Percentiles rank a stretch among this genome's conserved stretches.
These are phyloP conservation scores for Agrotis clavis DNA, from an alignment of 2,888 invertebrate species.

Conservation along the genomic window DNA sequence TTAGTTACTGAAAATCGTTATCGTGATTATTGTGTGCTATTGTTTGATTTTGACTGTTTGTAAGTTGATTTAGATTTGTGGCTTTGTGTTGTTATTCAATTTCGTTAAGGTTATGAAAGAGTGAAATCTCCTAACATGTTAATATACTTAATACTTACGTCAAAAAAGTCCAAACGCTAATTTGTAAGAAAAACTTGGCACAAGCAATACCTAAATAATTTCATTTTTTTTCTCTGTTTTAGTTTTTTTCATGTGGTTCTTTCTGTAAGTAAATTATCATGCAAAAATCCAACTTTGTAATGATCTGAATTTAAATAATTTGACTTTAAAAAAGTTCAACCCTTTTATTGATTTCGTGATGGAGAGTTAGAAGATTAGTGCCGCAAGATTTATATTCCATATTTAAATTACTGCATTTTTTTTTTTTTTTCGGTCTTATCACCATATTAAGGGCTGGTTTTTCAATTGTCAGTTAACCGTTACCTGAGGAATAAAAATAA, in stretches of 20 bases:
- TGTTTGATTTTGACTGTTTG: constrained; percentile 52
- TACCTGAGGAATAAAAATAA: too few relatives aligned
- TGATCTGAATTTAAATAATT: constrained; percentile 10
- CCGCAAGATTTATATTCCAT: neutral
- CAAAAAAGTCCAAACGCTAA: too few relatives aligned
- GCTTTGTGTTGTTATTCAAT: neutral
- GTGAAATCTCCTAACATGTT: too few relatives aligned
- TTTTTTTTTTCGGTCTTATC: neutral
- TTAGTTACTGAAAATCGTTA: constrained; percentile 61
- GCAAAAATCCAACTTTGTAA: neutral
- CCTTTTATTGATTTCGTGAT: neutral
- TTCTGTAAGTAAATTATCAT: neutral
- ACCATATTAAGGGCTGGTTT: too few relatives aligned
- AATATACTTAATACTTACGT: too few relatives aligned
- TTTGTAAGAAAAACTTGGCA: too few relatives aligned
- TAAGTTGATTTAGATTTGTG: constrained; percentile 24
- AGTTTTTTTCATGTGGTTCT: neutral
- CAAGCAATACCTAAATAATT: too few relatives aligned
- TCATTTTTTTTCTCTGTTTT: too few relatives aligned
- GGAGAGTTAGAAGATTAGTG: neutral
- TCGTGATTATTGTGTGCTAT: constrained; percentile 56
- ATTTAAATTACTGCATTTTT: constrained; percentile 7
- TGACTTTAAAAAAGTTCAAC: neutral
- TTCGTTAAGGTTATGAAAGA: too few relatives aligned
- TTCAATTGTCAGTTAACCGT: too few relatives aligned